Evolutionary conservation across 2,888 invertebrate genomes (phyloP).

Genomic region (Agrochola circellaris): DNA sequence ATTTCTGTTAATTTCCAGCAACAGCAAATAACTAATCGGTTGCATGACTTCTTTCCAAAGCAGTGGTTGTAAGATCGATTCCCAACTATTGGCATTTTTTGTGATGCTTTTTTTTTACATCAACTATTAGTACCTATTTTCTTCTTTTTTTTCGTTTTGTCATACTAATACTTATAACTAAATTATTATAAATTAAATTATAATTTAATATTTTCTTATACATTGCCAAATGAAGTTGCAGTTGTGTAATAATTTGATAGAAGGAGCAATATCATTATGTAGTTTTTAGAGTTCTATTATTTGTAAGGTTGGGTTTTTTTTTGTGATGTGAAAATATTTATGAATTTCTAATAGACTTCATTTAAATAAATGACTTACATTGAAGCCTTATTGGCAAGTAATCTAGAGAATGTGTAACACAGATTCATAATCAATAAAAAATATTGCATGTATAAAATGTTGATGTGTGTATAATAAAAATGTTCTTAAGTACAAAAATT

Average conservation of each 20-base stretch:
- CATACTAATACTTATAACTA: no score
- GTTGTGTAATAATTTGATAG: constrained; percentile 7
- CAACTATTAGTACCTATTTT: no score
- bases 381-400: constrained; percentile 55
- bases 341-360: constrained; percentile 7
- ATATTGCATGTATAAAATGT: constrained; percentile 47
- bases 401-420: constrained; percentile 32
- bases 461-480: constrained; percentile 50
- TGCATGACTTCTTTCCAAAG: no score
- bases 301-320: constrained; percentile 35
- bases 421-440: constrained; percentile 37
- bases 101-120: no score
- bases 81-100: no score
- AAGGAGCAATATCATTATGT: constrained; percentile 17
- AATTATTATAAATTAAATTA: background rate
- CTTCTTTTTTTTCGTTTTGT: no score
- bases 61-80: no score
- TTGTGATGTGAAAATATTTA: constrained; percentile 33
- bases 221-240: constrained; percentile 26
- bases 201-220: constrained; percentile 15
- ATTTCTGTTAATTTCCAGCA: no score
- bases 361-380: constrained; percentile 40
- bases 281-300: constrained; percentile 23
- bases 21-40: no score
- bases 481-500: constrained; percentile 43